Conservation (phyloP, 23 tunicate species). For the Halocynthia roretzi region DNA sequence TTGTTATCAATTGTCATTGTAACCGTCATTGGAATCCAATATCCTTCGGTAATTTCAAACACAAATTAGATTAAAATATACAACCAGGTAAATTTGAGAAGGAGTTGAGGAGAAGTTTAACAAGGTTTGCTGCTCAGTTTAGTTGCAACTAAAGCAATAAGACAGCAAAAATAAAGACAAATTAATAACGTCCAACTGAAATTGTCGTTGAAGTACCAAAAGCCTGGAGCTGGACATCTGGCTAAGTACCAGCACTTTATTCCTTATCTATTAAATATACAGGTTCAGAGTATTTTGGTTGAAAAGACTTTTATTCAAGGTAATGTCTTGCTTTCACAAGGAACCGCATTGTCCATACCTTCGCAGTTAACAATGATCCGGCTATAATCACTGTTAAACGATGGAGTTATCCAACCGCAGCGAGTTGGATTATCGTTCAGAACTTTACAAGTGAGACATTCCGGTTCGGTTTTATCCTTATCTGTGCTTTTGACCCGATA, state of each 20-base stretch:
- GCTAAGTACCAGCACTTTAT: too few relatives aligned
- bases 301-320: too few relatives aligned
- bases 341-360: slow-evolving; percentile 43
- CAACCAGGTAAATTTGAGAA: background rate
- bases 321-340: too few relatives aligned
- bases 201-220: too few relatives aligned
- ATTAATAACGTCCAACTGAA: too few relatives aligned
- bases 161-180: too few relatives aligned
- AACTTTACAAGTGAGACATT: slow-evolving; percentile 83
- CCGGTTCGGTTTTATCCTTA: slow-evolving; percentile 29
- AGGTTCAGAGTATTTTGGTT: too few relatives aligned
- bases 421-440: slow-evolving; percentile 33
- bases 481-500: slow-evolving; percentile 35
- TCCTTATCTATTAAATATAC: too few relatives aligned
- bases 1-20: slow-evolving; percentile 4
- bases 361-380: slow-evolving; percentile 71
- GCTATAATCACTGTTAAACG: slow-evolving; percentile 43
- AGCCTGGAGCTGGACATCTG: too few relatives aligned
- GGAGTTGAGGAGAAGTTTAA: background rate
- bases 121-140: too few relatives aligned
- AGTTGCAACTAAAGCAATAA: too few relatives aligned
- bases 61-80: background rate
- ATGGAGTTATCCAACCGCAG: slow-evolving; percentile 76
- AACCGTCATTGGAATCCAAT: slow-evolving; percentile 49
- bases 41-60: slow-evolving; percentile 9